These are phyloP conservation scores for Cheilosia pagana DNA, from an alignment of 2,888 invertebrate genomes.

Conservation along the genomic window DNA sequence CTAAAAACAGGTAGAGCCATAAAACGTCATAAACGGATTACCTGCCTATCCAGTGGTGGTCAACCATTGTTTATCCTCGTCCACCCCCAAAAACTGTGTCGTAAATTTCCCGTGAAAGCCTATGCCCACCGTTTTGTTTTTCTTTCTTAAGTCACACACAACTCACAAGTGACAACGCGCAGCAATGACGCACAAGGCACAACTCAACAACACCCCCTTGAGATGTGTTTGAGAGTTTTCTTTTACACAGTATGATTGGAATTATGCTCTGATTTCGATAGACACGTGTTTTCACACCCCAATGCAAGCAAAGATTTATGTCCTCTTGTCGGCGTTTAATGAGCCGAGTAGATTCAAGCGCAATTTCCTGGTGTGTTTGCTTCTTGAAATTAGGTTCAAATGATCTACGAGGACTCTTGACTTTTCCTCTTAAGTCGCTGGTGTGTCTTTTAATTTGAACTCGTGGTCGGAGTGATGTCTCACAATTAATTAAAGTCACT, in stretches of 20 bases:
- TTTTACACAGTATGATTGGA: conserved; percentile 42
- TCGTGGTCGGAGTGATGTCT: not conserved
- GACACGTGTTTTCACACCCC: conserved; percentile 66
- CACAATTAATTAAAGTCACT: conserved; percentile 29
- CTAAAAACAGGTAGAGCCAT: conserved; percentile 23
- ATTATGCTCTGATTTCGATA: conserved; percentile 53
- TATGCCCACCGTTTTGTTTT: conserved; percentile 3
- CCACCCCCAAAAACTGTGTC: conserved; percentile 7
- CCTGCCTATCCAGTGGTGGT: conserved; percentile 9
- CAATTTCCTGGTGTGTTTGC: conserved; percentile 47
- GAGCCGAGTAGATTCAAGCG: conserved; percentile 52
- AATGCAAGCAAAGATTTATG: conserved; percentile 58
- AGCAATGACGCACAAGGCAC: conserved; percentile 34
- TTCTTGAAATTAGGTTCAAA: conserved; percentile 44
- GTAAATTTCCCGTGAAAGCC: conserved; percentile 28
- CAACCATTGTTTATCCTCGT: conserved; percentile 39
- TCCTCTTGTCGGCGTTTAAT: conserved; percentile 56
- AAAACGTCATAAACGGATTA: conserved; percentile 29
- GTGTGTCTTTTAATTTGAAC: conserved; percentile 16
- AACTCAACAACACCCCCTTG: conserved; percentile 52
- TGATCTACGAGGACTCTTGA: conserved; percentile 45
- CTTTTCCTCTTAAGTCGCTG: conserved; percentile 2
- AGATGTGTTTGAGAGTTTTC: conserved; percentile 22
- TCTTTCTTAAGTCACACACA: conserved; percentile 14
- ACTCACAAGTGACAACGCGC: conserved; percentile 1